Conservation (phyloP, 2,888 invertebrate species). For the Synergus japonicus region DNA sequence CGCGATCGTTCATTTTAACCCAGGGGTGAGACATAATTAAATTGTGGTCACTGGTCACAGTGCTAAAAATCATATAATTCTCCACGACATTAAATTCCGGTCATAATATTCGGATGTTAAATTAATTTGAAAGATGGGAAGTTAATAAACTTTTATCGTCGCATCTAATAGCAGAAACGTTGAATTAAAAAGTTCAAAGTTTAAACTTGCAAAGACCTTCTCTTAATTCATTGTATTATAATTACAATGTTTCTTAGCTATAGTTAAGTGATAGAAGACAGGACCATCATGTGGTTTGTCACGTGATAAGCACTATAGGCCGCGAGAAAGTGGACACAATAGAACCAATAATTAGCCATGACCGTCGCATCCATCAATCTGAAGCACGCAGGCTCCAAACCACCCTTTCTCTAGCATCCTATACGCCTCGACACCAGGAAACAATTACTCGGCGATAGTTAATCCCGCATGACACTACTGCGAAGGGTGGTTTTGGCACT, state of each 20-base stretch:
- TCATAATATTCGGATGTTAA: not conserved
- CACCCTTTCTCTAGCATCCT: conserved; percentile 50
- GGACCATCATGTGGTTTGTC: conserved; percentile 60
- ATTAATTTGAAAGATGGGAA: conserved; percentile 4
- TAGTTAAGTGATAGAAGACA: conserved; percentile 51
- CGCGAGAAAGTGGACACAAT: conserved; percentile 67
- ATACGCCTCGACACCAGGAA: conserved; percentile 58
- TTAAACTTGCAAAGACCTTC: not conserved
- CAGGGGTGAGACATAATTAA: conserved; percentile 5
- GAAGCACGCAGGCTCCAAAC: conserved; percentile 48
- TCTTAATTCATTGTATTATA: not conserved
- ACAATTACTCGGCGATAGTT: conserved; percentile 64
- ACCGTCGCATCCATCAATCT: conserved; percentile 70
- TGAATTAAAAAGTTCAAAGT: not conserved
- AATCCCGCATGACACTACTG: conserved; percentile 50
- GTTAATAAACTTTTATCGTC: conserved; percentile 11
- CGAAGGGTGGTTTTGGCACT: conserved; percentile 27
- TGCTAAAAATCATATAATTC: conserved; percentile 13
- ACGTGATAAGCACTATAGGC: conserved; percentile 51
- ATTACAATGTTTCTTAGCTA: not conserved
- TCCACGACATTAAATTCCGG: conserved; percentile 2
- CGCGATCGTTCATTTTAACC: not conserved
- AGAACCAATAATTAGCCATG: conserved; percentile 67
- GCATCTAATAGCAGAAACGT: not conserved
- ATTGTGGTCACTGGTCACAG: not conserved